Base-by-base conservation (phyloP, 2,113 vertebrate species). In the Psophia crepitans region DNA sequence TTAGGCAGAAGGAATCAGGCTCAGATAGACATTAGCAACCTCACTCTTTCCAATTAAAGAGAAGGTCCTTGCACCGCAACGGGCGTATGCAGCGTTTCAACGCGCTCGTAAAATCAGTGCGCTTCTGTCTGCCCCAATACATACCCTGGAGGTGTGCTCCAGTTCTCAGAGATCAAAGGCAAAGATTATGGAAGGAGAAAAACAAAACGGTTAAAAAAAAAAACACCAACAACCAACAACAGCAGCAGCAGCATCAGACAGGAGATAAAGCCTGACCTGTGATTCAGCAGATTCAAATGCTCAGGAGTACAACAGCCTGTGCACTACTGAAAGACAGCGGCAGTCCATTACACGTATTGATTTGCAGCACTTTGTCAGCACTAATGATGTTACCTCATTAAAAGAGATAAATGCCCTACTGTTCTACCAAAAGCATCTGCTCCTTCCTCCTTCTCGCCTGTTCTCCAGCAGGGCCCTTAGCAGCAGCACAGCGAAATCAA, bases 371-470 rank as follows among this genome's bases (percentile, higher is more conserved):
- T 98, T 97, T 97, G 98, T 98, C 97, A 98, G 96, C 96, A 93
- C 96, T 98, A 98, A 98, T 97, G 94, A 98, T 97, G 97, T 97
- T 98, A 98, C 98, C 98, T 98, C 97, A 98, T 98, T 98, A 98
- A 98, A 97, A 98, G 96, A 98, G 98, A 98, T 95, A 98, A 98
- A 98, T 97, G 97, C 94, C 89, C 94, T 93, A 97, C 97, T 94
- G 97, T 97, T 98, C 94, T 91, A 97, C 93, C 94, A 95, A 95
- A 97, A 98, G 97, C 98, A 97, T 98, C 97, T 98, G 98, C 96
- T 98, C 94, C 94, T 95, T 96, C 86, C 94, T 97, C 90, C 76
- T 82, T 75, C 85, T 85, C 7, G 69, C 80, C 90, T 94, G 74
- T 53, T 88, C 84, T 95, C 94, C 92, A 97, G 96, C 93, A 92